Evolutionary conservation across 2,888 invertebrate genomes (phyloP), one percentile per base, ranked within the genome.

Genomic region (Gordius sp.): DNA sequence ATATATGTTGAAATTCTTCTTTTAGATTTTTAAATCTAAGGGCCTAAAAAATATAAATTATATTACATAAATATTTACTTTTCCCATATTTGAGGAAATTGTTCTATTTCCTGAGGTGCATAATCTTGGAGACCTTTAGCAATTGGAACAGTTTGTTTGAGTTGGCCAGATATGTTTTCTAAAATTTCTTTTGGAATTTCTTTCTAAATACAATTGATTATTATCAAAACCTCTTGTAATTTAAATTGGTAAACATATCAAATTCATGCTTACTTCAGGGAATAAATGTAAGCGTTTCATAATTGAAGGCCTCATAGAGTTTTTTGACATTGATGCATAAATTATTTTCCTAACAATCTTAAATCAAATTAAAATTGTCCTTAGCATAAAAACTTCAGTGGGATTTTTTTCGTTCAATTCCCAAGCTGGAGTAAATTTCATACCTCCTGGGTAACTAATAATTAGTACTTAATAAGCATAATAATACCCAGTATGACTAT

Each of bases 401-500:
- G 47, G 20, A 47, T 47, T 23, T 47, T 47, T 20, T 47, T 47
- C 47, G 20, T 47, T 13, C 20, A n/a, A 4, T 20, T n/a, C 20
- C 47, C 47, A 47, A 47, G 47, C 47, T 47, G 47, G 47, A 20
- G 47, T 47, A 47, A 47, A 47, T 4, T 23, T 47, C 47, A 47
- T 47, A 20, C 47, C 47, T 47, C 20, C 20, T n/a, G 47, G 47
- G 20, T 47, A 47, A 4, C 47, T 47, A 47, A 33, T 13, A 33
- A 47, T 47, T n/a, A n/a, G 47, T 47, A 47, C 4, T n/a, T 47
- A 47, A 47, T n/a, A n/a, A n/a, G n/a, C n/a, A n/a, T n/a, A 47
- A n/a, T n/a, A 47, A 47, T n/a, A 47, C 47, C 47, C 47, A 4
- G 47, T 47, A 20, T 47, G 47, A 20, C 20, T 13, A 47, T 47